These are phyloP conservation scores for Hofmannophila pseudospretella DNA, from an alignment of 2,888 invertebrate genomes.

Conservation along the genomic window DNA sequence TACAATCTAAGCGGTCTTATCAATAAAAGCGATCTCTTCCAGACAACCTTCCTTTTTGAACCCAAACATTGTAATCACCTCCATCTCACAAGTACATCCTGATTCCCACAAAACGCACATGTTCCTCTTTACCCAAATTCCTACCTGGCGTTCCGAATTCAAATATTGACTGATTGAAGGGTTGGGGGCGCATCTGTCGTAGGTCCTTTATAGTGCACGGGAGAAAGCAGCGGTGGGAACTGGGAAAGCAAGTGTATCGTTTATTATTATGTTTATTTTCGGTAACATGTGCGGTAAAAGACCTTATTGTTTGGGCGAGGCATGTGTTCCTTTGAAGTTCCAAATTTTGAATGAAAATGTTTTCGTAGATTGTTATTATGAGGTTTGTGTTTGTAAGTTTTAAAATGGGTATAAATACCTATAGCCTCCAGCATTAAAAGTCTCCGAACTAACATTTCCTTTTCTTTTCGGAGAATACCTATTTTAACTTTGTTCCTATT, in stretches of 20 bases:
- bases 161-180: slow-evolving; percentile 77
- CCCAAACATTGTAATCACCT: too few relatives aligned
- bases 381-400: too few relatives aligned
- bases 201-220: slow-evolving; percentile 29
- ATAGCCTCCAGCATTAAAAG: too few relatives aligned
- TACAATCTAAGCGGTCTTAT: too few relatives aligned
- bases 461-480: too few relatives aligned
- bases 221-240: slow-evolving; percentile 57
- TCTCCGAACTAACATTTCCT: too few relatives aligned
- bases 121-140: slow-evolving; percentile 15
- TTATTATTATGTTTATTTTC: slow-evolving; percentile 22
- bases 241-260: slow-evolving; percentile 37
- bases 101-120: slow-evolving; percentile 32
- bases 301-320: slow-evolving; percentile 34
- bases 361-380: background rate
- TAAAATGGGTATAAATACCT: too few relatives aligned
- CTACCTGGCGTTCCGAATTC: slow-evolving; percentile 40
- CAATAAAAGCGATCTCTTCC: too few relatives aligned
- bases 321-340: slow-evolving; percentile 24
- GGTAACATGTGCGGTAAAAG: slow-evolving; percentile 43
- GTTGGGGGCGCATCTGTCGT: slow-evolving; percentile 66
- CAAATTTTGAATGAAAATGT: background rate
- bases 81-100: too few relatives aligned
- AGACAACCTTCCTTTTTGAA: too few relatives aligned
- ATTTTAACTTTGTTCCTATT: too few relatives aligned